Conservation (phyloP, 2,888 invertebrate genomes). For the Chaetogeoica ovagalla region DNA sequence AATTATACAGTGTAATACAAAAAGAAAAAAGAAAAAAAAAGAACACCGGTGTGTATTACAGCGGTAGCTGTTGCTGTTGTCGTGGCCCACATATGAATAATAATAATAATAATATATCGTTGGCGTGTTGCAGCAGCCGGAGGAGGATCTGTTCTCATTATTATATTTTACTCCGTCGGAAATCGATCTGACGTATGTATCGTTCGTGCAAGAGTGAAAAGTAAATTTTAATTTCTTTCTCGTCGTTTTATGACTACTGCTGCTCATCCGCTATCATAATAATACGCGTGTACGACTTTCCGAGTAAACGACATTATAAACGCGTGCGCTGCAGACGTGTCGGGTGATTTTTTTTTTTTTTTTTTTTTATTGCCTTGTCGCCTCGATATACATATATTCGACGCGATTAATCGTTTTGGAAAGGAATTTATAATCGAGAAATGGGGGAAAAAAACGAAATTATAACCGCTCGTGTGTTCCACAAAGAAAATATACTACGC, state of each 20-base stretch:
- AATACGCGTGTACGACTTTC: neutral
- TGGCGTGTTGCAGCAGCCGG: neutral
- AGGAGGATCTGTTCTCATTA: neutral
- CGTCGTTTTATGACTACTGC: slow-evolving; percentile 17
- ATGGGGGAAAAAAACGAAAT: neutral
- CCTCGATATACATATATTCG: neutral
- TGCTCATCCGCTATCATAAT: neutral
- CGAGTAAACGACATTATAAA: too few relatives aligned
- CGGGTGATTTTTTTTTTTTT: neutral
- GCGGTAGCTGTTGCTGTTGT: neutral
- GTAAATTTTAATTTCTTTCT: slow-evolving; percentile 5
- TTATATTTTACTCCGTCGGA: neutral
- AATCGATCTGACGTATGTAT: neutral
- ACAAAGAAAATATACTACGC: neutral
- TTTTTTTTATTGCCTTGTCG: neutral
- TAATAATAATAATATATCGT: neutral
- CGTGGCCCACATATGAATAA: slow-evolving; percentile 40
- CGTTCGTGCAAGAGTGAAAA: slow-evolving; percentile 23
- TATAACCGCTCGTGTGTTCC: neutral
- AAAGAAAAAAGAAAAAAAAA: too few relatives aligned
- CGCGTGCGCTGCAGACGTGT: neutral
- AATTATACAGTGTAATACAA: too few relatives aligned
- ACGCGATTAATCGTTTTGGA: slow-evolving; percentile 23
- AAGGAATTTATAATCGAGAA: neutral
- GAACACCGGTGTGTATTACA: neutral